Base-by-base conservation (phyloP, 1,140 invertebrate genomes). In the Coelopa frigida region DNA sequence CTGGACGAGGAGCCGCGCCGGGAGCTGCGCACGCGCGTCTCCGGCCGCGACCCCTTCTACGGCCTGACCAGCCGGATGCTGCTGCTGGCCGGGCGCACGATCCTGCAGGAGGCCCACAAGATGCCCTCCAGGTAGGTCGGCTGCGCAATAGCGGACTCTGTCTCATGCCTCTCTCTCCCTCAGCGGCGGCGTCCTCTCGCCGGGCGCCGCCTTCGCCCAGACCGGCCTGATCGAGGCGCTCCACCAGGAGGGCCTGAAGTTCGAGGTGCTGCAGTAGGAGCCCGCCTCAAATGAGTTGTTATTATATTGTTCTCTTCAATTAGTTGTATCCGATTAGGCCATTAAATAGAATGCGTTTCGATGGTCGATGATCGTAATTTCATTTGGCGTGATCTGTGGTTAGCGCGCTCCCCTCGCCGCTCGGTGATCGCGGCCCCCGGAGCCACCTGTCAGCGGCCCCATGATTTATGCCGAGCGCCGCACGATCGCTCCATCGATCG, bases 31-130 rank as follows among this genome's bases (percentile, higher is more conserved):
- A 81, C 78, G 1, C 79, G 73, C 72, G 69, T 80, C 26, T 59
- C 63, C 10, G 78, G 76, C 8, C 54, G 50, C 47, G 83, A 90
- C 72, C 81, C 86, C 12, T 89, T 81, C n/a, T 95, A 94, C 74
- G 80, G 84, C 4, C 75, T 80, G 2, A 93, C 90, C 5, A 80
- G 80, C 24, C 77, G 75, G 18, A 72, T 73, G 45, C 56, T 89
- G 45, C 55, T 92, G 8, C 71, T 82, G 39, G 73, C 80, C 45
- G 90, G 80, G 3, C 49, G 89, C 35, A 83, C 77, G 7, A 72
- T 94, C 48, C 69, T 94, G 3, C 78, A 78, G 32, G 87, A 94
- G 64, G 62, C 59, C 31, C 71, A 84, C 27, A 83, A 83, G 55
- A 76, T 93, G 70, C 86, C 87, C 3, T 61, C 71, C 36, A 46